Percentiles rank a stretch among this genome's conserved stretches.
These are phyloP conservation scores for Anarhynchus alexandrinus DNA, from an alignment of 2,113 vertebrate genomes.

Conservation along the genomic window DNA sequence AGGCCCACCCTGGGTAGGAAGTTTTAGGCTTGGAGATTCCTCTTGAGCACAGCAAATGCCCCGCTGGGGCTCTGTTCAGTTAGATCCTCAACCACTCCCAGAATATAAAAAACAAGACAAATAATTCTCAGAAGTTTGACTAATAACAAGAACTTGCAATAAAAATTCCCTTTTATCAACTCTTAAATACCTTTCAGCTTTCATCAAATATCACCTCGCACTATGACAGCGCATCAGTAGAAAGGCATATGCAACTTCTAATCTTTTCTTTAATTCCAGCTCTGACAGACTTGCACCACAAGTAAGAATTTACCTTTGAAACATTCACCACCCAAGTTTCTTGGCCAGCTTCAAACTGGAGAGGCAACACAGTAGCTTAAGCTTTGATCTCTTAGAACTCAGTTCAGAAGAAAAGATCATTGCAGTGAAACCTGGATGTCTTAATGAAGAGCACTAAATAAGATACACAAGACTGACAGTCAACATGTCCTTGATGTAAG, in stretches of 20 bases:
- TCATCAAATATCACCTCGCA: neutral
- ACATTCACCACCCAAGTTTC: neutral
- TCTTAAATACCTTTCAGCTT: neutral
- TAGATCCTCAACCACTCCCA: neutral
- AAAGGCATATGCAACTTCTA: neutral
- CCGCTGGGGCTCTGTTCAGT: neutral
- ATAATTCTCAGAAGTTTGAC: neutral
- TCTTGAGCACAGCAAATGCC: neutral
- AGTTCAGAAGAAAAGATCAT: neutral
- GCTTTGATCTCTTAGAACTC: conserved; percentile 45
- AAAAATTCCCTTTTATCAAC: conserved; percentile 49
- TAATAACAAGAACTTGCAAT: neutral
- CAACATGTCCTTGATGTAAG: neutral
- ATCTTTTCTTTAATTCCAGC: conserved; percentile 9
- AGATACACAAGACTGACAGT: neutral
- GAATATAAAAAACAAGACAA: neutral
- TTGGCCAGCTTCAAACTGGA: neutral
- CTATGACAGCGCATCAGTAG: neutral
- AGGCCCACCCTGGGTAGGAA: neutral
- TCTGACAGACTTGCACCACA: conserved; percentile 11
- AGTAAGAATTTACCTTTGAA: conserved; percentile 23
- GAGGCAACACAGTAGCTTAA: neutral
- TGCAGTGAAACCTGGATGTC: neutral
- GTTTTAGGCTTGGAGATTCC: neutral
- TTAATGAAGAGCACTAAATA: neutral